These are phyloP conservation scores for Orthonyx spaldingii DNA, from an alignment of 2,113 vertebrate species.

Conservation along the genomic window DNA sequence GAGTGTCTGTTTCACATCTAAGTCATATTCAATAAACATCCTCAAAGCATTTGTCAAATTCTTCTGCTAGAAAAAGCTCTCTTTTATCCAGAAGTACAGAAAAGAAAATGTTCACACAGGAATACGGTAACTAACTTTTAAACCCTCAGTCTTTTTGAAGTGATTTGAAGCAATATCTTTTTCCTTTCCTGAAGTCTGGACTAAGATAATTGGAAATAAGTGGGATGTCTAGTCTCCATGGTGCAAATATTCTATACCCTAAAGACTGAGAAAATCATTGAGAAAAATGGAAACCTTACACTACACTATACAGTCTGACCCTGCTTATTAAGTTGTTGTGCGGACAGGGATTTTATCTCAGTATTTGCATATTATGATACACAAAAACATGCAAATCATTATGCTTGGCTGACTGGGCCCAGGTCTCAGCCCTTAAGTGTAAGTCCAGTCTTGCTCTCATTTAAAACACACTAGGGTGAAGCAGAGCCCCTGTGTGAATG, in stretches of 20 bases:
- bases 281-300: not conserved
- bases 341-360: not conserved
- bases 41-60: not conserved
- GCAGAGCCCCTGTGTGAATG: not conserved
- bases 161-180: not conserved
- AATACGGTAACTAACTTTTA: not conserved
- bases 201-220: not conserved
- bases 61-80: not conserved
- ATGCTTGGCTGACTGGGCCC: fast-evolving
- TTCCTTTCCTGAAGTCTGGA: not conserved
- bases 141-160: not conserved
- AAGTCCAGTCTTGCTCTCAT: not conserved
- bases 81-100: not conserved
- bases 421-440: not conserved
- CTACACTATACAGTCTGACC: not conserved
- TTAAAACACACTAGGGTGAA: not conserved
- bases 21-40: fast-evolving
- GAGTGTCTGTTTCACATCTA: not conserved
- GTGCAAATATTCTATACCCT: not conserved
- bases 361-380: not conserved
- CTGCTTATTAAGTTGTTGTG: not conserved
- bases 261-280: not conserved
- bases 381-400: not conserved
- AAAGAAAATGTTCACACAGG: not conserved
- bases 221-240: not conserved